Percentiles rank a stretch among this genome's conserved stretches.
Conservation (phyloP, 2,113 vertebrate species). For the Mastomys natalensis region DNA sequence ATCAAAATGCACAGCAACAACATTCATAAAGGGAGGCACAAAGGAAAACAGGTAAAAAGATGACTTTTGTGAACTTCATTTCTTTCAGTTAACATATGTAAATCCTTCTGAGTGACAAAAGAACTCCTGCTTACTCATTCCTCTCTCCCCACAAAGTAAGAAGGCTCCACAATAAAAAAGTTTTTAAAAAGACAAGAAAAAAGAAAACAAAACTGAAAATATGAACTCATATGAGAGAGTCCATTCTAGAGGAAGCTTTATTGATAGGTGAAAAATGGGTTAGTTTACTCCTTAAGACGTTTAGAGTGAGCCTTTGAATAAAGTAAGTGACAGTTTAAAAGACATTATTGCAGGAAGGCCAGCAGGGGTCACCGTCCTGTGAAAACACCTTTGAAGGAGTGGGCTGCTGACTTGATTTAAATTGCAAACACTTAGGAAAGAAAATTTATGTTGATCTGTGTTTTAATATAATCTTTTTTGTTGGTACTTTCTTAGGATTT, state of each 20-base stretch:
- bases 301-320: slow-evolving; percentile 26
- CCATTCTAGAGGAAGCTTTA: not conserved
- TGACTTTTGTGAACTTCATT: not conserved
- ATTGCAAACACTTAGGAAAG: slow-evolving; percentile 34
- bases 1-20: not conserved
- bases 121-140: not conserved
- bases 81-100: slow-evolving; percentile 1
- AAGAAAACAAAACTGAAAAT: slow-evolving; percentile 34
- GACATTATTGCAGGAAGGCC: not conserved
- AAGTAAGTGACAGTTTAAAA: not conserved
- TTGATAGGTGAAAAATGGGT: slow-evolving; percentile 27
- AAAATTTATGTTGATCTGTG: slow-evolving; percentile 18
- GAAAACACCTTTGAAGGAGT: slow-evolving; percentile 4
- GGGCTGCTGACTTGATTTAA: slow-evolving; percentile 48
- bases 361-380: not conserved
- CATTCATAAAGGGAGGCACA: slow-evolving; percentile 5
- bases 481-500: slow-evolving; percentile 88
- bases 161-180: not conserved
- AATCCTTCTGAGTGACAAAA: slow-evolving; percentile 31
- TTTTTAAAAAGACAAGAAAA: not conserved
- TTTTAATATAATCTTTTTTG: slow-evolving; percentile 31
- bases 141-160: not conserved
- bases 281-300: not conserved
- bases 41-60: not conserved
- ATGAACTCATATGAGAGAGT: not conserved